These are phyloP conservation scores for Geophilus truncorum DNA, from an alignment of 2,888 invertebrate genomes.

Conservation along the genomic window DNA sequence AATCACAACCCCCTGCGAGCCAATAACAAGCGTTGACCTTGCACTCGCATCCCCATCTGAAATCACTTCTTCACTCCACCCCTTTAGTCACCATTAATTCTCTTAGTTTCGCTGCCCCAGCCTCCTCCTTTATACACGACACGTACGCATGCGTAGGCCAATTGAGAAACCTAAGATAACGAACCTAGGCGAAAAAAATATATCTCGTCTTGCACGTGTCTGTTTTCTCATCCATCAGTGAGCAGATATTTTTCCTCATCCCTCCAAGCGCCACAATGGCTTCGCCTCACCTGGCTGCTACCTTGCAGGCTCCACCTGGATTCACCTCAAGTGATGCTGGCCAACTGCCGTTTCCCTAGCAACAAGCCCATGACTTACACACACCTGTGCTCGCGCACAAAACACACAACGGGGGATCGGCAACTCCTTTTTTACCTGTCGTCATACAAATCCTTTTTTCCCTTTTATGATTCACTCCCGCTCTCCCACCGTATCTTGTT, in stretches of 20 bases:
- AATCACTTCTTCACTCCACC: background rate
- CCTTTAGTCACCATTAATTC: background rate
- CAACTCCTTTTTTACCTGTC: constrained; percentile 21
- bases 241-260: constrained; percentile 11
- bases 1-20: background rate
- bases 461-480: background rate
- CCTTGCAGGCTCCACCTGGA: constrained; percentile 33
- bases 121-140: background rate
- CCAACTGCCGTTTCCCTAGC: constrained; percentile 22
- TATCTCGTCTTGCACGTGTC: constrained; percentile 12
- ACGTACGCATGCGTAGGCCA: background rate
- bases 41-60: background rate
- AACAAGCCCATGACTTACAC: constrained; percentile 30
- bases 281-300: constrained; percentile 30
- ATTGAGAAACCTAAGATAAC: background rate
- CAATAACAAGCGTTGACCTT: background rate
- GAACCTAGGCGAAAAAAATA: background rate
- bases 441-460: background rate
- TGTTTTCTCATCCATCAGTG: constrained; percentile 11
- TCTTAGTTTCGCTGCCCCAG: background rate
- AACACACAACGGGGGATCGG: constrained; percentile 21
- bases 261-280: constrained; percentile 15
- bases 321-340: constrained; percentile 33
- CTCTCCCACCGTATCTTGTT: background rate
- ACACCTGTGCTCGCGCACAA: constrained; percentile 29